Conservation (phyloP, 2,797 vertebrate genomes). For the Gadopsis marmoratus region DNA sequence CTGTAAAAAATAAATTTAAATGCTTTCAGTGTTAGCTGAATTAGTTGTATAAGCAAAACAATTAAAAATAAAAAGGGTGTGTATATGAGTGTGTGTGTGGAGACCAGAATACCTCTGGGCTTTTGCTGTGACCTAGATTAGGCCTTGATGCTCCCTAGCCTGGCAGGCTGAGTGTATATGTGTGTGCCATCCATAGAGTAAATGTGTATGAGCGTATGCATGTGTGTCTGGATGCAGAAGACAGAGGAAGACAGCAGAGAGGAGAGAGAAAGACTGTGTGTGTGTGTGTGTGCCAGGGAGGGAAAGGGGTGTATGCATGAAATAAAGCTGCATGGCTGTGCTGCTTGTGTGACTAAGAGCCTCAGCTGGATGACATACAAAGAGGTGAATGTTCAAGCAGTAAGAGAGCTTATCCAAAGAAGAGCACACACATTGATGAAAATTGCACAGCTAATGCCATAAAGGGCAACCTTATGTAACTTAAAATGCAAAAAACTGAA, state of each 20-base stretch:
- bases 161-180: slow-evolving; percentile 66
- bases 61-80: slow-evolving; percentile 29
- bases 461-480: slow-evolving; percentile 41
- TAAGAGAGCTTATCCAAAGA: slow-evolving; percentile 41
- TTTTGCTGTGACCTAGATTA: slow-evolving; percentile 84
- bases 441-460: slow-evolving; percentile 43
- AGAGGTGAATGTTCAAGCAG: slow-evolving; percentile 49
- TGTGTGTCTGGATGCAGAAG: slow-evolving; percentile 51
- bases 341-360: slow-evolving; percentile 68
- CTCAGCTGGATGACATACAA: slow-evolving; percentile 71
- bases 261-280: slow-evolving; percentile 15
- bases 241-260: slow-evolving; percentile 34
- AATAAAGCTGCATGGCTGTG: slow-evolving; percentile 56
- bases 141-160: slow-evolving; percentile 77
- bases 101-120: slow-evolving; percentile 75
- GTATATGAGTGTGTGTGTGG: slow-evolving; percentile 46
- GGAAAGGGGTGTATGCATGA: slow-evolving; percentile 23
- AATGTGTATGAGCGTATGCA: slow-evolving; percentile 44
- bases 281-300: slow-evolving; percentile 14
- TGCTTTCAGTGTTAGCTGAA: neutral
- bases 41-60: slow-evolving; percentile 35
- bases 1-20: slow-evolving; percentile 16
- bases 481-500: slow-evolving; percentile 18
- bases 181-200: slow-evolving; percentile 48
- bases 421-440: slow-evolving; percentile 31